These are phyloP conservation scores for Drosophila persimilis DNA, from an alignment of 1,140 invertebrate species.

Conservation along the genomic window DNA sequence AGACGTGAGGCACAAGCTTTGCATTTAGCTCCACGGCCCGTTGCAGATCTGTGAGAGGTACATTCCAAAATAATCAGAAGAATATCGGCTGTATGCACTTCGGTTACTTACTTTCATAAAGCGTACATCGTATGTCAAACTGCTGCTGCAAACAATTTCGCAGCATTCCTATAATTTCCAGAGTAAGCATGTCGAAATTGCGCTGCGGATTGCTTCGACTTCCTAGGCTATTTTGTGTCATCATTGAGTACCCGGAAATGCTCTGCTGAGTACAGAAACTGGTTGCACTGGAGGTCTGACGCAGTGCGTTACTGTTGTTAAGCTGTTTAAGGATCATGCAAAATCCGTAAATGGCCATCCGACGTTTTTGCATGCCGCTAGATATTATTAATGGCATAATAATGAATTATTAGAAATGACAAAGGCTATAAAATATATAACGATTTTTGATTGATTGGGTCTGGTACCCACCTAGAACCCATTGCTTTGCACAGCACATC, in stretches of 20 bases:
- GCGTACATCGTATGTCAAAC: constrained; percentile 63
- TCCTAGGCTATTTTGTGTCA: constrained; percentile 69
- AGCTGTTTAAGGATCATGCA: constrained; percentile 81
- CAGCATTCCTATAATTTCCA: constrained; percentile 78
- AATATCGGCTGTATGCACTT: neutral
- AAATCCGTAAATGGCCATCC: constrained; percentile 80
- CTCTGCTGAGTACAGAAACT: constrained; percentile 75
- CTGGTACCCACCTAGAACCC: constrained; percentile 48
- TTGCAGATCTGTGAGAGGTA: constrained; percentile 58
- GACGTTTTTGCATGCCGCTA: constrained; percentile 63
- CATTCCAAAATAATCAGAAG: neutral
- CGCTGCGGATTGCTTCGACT: constrained; percentile 67
- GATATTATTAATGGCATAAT: neutral
- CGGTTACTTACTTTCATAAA: constrained; percentile 69
- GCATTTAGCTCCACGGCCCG: constrained; percentile 79
- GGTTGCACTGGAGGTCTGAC: constrained; percentile 57
- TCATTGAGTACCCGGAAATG: constrained; percentile 78
- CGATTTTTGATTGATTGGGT: neutral
- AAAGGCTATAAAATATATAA: neutral
- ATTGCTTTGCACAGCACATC: constrained; percentile 78
- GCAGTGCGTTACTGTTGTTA: constrained; percentile 74
- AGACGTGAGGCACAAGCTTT: constrained; percentile 72
- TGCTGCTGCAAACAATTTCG: constrained; percentile 73
- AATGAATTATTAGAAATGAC: neutral
- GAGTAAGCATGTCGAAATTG: constrained; percentile 79